Evolutionary conservation across 2,113 vertebrate genomes (phyloP).

Genomic region (Chlorodrepanis virens): DNA sequence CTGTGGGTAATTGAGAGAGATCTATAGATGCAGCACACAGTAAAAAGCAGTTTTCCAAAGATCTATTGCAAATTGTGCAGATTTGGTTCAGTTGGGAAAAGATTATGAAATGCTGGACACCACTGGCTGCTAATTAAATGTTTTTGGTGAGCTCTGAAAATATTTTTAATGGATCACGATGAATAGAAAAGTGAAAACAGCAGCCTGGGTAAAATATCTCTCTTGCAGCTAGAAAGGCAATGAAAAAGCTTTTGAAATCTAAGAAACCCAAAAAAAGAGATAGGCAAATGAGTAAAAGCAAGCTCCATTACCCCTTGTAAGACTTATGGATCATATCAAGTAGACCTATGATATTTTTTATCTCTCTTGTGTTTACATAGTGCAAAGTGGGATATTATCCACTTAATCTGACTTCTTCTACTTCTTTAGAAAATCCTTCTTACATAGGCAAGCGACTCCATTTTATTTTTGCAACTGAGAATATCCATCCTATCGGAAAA

Average conservation of each 20-base stretch:
- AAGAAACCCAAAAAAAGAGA: constrained; percentile 25
- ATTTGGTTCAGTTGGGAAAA: constrained; percentile 65
- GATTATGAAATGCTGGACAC: constrained; percentile 52
- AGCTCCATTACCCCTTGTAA: constrained; percentile 60
- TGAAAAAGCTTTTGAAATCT: not conserved
- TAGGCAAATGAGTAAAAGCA: constrained; percentile 53
- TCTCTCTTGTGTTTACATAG: constrained; percentile 62
- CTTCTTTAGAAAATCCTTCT: constrained; percentile 3
- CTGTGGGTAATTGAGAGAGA: constrained; percentile 85
- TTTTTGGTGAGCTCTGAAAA: constrained; percentile 63
- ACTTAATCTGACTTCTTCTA: constrained; percentile 32
- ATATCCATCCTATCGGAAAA: constrained; percentile 69
- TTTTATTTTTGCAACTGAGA: constrained; percentile 55
- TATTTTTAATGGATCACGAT: constrained; percentile 4
- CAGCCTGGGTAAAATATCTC: not conserved
- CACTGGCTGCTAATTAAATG: constrained; percentile 67
- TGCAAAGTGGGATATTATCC: constrained; percentile 47
- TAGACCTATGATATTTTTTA: constrained; percentile 64
- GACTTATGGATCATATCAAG: constrained; percentile 54
- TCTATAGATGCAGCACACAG: constrained; percentile 76
- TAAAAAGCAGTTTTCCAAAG: constrained; percentile 70
- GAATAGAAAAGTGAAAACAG: constrained; percentile 41
- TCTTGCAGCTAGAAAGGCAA: not conserved
- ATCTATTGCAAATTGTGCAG: constrained; percentile 75
- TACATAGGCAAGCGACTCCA: constrained; percentile 27